A percentile compares a stretch with the other conserved stretches of the same genome.
phyloP scores from a whole-genome alignment of 1,140 invertebrate genomes.

The Ylistrum balloti region DNA sequence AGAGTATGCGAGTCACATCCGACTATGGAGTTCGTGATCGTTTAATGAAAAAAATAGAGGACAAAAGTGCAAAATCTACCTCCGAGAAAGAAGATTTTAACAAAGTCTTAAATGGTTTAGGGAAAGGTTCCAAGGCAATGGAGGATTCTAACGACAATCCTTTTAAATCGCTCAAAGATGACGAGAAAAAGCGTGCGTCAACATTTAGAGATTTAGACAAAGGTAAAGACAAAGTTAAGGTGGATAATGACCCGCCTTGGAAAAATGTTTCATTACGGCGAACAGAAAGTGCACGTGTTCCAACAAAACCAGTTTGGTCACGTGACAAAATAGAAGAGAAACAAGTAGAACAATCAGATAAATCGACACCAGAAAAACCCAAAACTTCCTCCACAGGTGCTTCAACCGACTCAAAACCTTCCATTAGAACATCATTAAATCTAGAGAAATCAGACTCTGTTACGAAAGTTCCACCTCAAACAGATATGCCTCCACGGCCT shows the following conservation, averaged over 20 bases:
- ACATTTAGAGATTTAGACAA: conserved; percentile 26
- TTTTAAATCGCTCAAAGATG: background rate
- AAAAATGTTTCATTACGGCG: conserved; percentile 56
- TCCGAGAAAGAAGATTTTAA: conserved; percentile 14
- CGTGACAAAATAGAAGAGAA: background rate
- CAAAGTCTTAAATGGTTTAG: conserved; percentile 29
- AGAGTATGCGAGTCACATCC: conserved; percentile 58
- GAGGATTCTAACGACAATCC: conserved; percentile 28
- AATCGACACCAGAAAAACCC: background rate
- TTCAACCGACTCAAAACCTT: background rate
- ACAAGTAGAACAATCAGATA: background rate
- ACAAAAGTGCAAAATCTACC: background rate
- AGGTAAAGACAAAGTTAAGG: background rate
- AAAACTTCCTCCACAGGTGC: conserved; percentile 1
- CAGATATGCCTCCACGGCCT: background rate
- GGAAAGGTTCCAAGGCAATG: background rate
- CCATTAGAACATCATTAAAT: background rate
- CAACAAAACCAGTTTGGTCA: background rate
- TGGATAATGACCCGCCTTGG: conserved; percentile 59
- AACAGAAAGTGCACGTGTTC: conserved; percentile 61
- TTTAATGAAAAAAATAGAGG: conserved; percentile 16
- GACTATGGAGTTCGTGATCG: background rate
- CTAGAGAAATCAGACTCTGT: background rate
- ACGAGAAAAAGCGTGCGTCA: background rate
- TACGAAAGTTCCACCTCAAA: background rate